These are phyloP conservation scores for Onychorhynchus coronatus DNA, from an alignment of 2,113 vertebrate species.

Conservation along the genomic window DNA sequence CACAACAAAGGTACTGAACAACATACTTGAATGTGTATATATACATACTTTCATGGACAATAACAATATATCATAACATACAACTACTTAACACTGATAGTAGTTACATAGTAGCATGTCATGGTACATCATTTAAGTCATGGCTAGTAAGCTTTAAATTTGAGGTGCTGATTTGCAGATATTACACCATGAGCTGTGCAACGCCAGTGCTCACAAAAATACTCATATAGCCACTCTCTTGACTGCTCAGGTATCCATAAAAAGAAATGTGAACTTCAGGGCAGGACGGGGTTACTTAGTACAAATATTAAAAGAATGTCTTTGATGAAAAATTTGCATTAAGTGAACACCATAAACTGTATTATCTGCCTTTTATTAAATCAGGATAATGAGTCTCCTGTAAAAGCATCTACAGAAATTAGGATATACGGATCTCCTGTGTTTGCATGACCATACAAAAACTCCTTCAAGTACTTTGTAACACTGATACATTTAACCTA, in stretches of 20 bases:
- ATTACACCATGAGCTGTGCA: not conserved
- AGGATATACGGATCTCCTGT: not conserved
- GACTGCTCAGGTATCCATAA: not conserved
- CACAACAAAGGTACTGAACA: not conserved
- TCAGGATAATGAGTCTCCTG: not conserved
- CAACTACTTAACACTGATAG: not conserved
- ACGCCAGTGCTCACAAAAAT: not conserved
- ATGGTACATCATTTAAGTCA: not conserved
- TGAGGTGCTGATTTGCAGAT: not conserved
- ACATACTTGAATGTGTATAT: not conserved
- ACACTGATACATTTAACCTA: not conserved
- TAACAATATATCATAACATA: not conserved
- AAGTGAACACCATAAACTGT: not conserved
- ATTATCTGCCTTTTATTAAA: not conserved
- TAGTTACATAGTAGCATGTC: not conserved
- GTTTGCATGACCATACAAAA: not conserved
- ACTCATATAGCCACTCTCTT: not conserved
- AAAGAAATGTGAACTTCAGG: not conserved
- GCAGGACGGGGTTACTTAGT: accelerated
- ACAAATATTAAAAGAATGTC: not conserved
- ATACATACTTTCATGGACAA: not conserved
- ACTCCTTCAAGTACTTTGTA: not conserved
- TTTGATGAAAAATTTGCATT: no score
- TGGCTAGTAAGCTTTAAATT: not conserved
- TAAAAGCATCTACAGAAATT: not conserved